A percentile compares a stretch with the other conserved stretches of the same genome.
phyloP scores from a whole-genome alignment of 2,113 vertebrate species.

The Corvus hawaiiensis region DNA sequence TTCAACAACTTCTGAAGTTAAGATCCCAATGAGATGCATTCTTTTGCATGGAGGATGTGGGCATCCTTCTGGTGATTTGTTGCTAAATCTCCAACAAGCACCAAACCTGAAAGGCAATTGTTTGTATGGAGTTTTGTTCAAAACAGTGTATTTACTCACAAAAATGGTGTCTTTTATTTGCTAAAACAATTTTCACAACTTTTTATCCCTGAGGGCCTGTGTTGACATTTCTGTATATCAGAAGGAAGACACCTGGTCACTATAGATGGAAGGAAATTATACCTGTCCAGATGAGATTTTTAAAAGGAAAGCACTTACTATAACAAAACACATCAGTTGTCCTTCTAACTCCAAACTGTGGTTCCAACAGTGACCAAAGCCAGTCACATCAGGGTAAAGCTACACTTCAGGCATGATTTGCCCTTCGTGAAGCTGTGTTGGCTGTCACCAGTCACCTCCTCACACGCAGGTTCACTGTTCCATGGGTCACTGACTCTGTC shows the following conservation, averaged over 20 bases:
- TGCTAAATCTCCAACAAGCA: background rate
- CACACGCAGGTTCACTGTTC: background rate
- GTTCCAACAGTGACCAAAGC: background rate
- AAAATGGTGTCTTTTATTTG: background rate
- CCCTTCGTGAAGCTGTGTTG: background rate
- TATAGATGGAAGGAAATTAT: background rate
- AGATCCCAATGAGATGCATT: background rate
- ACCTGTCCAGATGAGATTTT: background rate
- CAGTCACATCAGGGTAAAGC: background rate
- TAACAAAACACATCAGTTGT: background rate
- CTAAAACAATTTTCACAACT: background rate
- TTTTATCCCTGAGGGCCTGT: background rate
- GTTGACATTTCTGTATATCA: background rate
- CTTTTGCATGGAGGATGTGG: background rate
- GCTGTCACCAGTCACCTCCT: background rate
- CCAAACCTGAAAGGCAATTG: background rate
- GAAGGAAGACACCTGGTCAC: background rate
- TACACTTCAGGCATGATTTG: background rate
- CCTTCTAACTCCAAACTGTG: background rate
- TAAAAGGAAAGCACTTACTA: background rate
- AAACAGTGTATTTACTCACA: background rate
- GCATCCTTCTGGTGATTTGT: background rate
- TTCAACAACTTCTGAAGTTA: background rate
- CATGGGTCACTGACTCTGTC: background rate
- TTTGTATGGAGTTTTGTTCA: background rate